A percentile compares a stretch with the other conserved stretches of the same genome.
phyloP scores from a whole-genome alignment of 2,888 invertebrate species.

The Drosophila paranaensis region DNA sequence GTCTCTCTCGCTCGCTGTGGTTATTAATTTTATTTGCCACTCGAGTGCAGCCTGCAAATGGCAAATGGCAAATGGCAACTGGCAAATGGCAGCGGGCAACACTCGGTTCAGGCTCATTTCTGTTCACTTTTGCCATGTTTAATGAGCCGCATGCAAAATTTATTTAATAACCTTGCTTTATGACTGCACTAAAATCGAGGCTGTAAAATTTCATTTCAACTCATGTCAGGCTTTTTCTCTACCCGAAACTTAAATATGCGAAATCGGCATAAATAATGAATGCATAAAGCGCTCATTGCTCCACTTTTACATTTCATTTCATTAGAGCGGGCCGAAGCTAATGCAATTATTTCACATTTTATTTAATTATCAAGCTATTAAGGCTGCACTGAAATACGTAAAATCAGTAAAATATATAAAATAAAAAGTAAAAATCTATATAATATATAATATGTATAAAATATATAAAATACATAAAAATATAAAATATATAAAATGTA shows the following conservation, averaged over 20 bases:
- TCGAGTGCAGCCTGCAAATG: constrained; percentile 31
- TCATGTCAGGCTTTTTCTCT: not conserved
- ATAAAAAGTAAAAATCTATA: too few relatives aligned
- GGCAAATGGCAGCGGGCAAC: constrained; percentile 3
- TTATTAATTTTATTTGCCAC: constrained; percentile 61
- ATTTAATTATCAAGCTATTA: not conserved
- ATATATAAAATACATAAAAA: too few relatives aligned
- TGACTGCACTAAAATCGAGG: constrained; percentile 45
- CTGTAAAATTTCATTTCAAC: constrained; percentile 6
- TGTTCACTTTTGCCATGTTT: constrained; percentile 36
- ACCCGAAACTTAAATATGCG: constrained; percentile 3
- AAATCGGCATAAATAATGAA: constrained; percentile 8
- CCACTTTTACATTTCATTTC: not conserved
- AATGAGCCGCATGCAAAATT: constrained; percentile 73
- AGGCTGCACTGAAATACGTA: not conserved
- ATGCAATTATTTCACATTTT: constrained; percentile 8
- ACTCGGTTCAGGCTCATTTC: constrained; percentile 24
- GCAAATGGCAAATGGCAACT: not conserved
- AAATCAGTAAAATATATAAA: too few relatives aligned
- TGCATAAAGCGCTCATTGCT: not conserved
- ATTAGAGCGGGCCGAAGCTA: not conserved
- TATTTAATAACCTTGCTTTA: constrained; percentile 74
- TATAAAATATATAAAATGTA: too few relatives aligned
- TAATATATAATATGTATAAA: not conserved
- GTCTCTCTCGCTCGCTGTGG: not conserved